Percentiles rank a stretch among this genome's conserved stretches.
phyloP scores from a whole-genome alignment of 64 coral and sea anemone genomes.

The Pachyseris speciosa region DNA sequence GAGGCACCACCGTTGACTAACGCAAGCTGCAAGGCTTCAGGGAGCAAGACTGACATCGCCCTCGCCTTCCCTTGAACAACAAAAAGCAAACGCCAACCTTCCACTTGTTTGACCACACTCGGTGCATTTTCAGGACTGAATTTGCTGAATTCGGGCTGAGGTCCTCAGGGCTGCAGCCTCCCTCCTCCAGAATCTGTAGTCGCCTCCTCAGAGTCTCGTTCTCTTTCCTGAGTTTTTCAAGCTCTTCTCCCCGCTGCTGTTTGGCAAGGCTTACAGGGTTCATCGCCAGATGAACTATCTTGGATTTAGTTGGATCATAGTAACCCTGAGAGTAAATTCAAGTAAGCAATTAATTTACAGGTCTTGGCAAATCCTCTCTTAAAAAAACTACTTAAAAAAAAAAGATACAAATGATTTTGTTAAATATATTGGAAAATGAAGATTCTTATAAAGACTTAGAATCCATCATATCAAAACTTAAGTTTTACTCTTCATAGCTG shows the following conservation, averaged over 20 bases:
- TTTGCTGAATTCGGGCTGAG: background rate
- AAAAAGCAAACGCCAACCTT: constrained; percentile 29
- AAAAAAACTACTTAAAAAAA: too few species aligned
- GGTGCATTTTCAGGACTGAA: constrained; percentile 50
- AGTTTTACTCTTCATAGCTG: too few species aligned
- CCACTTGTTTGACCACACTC: constrained; percentile 71
- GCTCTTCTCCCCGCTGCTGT: constrained; percentile 79
- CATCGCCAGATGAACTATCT: constrained; percentile 93
- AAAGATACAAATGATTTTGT: too few species aligned
- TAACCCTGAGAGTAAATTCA: constrained; percentile 75
- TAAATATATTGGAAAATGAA: too few species aligned
- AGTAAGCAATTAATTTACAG: too few species aligned
- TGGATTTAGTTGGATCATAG: constrained; percentile 87
- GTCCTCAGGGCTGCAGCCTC: constrained; percentile 12
- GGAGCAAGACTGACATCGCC: background rate
- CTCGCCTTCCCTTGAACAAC: too few species aligned
- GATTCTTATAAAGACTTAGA: too few species aligned
- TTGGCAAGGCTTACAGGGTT: constrained; percentile 78
- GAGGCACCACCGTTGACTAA: too few species aligned
- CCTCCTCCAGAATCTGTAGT: constrained; percentile 75
- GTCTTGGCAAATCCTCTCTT: too few species aligned
- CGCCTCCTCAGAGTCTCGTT: constrained; percentile 75
- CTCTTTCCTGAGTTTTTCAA: constrained; percentile 78
- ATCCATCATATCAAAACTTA: too few species aligned
- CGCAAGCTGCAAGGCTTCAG: too few species aligned